Conservation (phyloP, 2,113 vertebrate genomes). For the Sinocyclocheilus anshuiensis region DNA sequence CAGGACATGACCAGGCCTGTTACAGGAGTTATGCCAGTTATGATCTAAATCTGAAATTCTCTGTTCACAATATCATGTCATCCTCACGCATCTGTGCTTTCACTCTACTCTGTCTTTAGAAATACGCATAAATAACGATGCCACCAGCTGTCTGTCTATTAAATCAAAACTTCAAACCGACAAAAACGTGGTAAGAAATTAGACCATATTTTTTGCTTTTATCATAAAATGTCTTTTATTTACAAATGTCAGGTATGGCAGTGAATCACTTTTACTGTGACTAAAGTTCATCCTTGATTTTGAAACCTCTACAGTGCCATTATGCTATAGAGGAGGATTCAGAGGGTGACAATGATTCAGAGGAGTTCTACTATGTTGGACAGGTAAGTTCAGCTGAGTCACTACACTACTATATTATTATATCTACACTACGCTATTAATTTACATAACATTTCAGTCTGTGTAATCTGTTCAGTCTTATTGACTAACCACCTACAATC, state of each 20-base stretch:
- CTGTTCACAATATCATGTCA: not conserved
- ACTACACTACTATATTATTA: not conserved
- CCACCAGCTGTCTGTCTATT: conserved; percentile 85
- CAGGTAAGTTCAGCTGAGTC: conserved; percentile 75
- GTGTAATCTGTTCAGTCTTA: not conserved
- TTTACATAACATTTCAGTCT: not conserved
- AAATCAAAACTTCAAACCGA: conserved; percentile 86
- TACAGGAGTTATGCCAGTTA: not conserved
- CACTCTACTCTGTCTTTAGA: conserved; percentile 68
- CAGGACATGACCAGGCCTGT: not conserved
- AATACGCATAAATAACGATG: conserved; percentile 84
- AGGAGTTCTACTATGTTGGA: conserved; percentile 90
- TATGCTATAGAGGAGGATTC: conserved; percentile 89
- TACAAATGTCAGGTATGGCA: not conserved
- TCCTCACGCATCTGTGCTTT: conserved; percentile 14
- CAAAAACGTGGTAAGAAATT: conserved; percentile 80
- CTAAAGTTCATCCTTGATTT: conserved; percentile 13
- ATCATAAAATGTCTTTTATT: not conserved
- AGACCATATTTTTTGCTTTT: not conserved
- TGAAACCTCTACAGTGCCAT: conserved; percentile 72
- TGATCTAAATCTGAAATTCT: not conserved
- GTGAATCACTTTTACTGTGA: conserved; percentile 13
- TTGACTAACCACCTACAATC: too few species aligned
- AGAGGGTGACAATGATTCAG: conserved; percentile 90
- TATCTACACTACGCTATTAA: not conserved